Evolutionary conservation across 2,888 invertebrate genomes (phyloP), one percentile per base, ranked within the genome.

Genomic region (Orchesella flavescens): DNA sequence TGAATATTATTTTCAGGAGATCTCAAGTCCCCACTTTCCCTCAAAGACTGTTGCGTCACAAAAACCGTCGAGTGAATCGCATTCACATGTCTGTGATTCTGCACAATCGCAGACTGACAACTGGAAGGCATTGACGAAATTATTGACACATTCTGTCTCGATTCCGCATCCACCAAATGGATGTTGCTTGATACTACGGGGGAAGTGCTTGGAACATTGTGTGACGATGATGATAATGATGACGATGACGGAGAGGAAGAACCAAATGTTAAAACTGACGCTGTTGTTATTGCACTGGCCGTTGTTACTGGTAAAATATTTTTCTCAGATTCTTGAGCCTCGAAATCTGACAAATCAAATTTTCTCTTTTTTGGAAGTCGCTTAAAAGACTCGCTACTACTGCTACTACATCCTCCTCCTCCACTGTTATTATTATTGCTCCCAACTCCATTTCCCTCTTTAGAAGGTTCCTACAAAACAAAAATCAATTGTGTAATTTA

Each of bases 311-410:
- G 77, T 76, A 85, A 77, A 84, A 77, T 76, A 53, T 53, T 69
- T 72, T 61, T 83, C 68, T 85, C 83, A 15, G 80, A 66, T 61
- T 86, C 92, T 88, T 92, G 92, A 89, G 94, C 94, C 90, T 95
- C 95, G 80, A 95, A 91, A 89, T 95, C 94, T 63, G 94, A 93
- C 63, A 94, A 94, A 90, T 94, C 94, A 89, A 94, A 95, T 91
- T 96, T 96, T 86, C 98, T 93, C 91, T 98, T 98, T 91, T 98
- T 98, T 81, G 98, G 98, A 90, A 97, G 93, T 90, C 95, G 96
- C 88, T 92, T 91, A 84, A 87, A 87, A 23, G 86, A 86, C 49
- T 87, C 87, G 63, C 79, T 84, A 49, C 79, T 79, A 17, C 79
- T 84, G 46, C 61, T 69, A 24, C 65, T 79, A 21, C 75, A 43